These are phyloP conservation scores for Stegophylla sp. DNA, from an alignment of 2,888 invertebrate genomes.

Conservation along the genomic window DNA sequence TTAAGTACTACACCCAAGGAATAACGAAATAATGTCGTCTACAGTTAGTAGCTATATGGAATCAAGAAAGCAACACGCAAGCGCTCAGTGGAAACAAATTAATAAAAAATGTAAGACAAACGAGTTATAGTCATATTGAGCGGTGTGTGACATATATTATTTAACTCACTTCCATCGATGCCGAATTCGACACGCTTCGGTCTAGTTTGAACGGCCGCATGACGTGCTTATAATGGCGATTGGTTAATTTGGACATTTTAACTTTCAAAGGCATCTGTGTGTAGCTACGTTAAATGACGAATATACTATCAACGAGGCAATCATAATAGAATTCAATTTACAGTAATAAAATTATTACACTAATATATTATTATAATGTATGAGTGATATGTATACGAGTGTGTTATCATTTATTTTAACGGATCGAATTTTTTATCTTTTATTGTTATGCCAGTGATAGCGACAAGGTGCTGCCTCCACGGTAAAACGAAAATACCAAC, in stretches of 20 bases:
- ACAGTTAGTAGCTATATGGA: no score
- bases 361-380: not conserved
- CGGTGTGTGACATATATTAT: not conserved
- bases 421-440: not conserved
- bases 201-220: not conserved
- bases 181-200: not conserved
- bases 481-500: no score
- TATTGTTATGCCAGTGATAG: slow-evolving; percentile 15
- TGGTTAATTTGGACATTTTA: not conserved
- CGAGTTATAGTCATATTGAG: no score
- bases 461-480: not conserved
- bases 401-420: slow-evolving; percentile 2
- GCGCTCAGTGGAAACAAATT: no score
- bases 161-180: slow-evolving; percentile 4
- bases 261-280: not conserved
- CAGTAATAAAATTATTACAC: slow-evolving; percentile 23
- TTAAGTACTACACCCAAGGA: no score
- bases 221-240: not conserved
- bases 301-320: slow-evolving; percentile 16
- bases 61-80: no score
- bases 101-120: no score
- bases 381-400: no score
- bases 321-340: slow-evolving; percentile 45
- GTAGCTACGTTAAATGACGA: slow-evolving; percentile 9
- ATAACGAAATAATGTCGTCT: no score